Percentiles rank a stretch among this genome's conserved stretches.
phyloP scores from a whole-genome alignment of 2,113 vertebrate species.

The Hemibagrus wyckioides region DNA sequence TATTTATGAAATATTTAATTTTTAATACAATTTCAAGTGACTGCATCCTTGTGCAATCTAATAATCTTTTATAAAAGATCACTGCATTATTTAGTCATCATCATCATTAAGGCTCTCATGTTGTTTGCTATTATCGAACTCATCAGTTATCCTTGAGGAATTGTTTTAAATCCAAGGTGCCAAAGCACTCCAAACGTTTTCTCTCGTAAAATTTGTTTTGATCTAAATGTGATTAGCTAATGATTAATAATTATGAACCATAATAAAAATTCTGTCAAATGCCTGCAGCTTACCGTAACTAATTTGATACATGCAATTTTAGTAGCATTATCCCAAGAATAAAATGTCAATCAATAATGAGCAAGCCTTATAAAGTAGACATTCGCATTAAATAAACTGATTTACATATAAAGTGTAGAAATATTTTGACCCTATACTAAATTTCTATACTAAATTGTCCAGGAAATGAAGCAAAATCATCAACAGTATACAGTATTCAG shows the following conservation, averaged over 20 bases:
- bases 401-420: neutral
- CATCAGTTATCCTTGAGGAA: neutral
- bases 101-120: neutral
- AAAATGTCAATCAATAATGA: neutral
- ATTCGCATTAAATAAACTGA: neutral
- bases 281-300: neutral
- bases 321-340: neutral
- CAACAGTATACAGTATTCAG: too few species aligned
- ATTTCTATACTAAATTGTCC: neutral
- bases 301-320: neutral
- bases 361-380: neutral
- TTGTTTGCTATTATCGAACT: neutral
- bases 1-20: neutral
- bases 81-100: neutral
- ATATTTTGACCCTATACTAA: neutral
- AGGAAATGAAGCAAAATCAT: too few species aligned
- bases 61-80: neutral
- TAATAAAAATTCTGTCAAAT: neutral
- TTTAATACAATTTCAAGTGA: neutral
- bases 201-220: neutral
- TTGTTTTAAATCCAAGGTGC: neutral
- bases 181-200: neutral
- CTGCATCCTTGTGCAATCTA: neutral
- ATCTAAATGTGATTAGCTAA: neutral
- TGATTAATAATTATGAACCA: neutral